phyloP scores from a whole-genome alignment of 2,797 vertebrate genomes.

The Lagorchestes hirsutus region DNA sequence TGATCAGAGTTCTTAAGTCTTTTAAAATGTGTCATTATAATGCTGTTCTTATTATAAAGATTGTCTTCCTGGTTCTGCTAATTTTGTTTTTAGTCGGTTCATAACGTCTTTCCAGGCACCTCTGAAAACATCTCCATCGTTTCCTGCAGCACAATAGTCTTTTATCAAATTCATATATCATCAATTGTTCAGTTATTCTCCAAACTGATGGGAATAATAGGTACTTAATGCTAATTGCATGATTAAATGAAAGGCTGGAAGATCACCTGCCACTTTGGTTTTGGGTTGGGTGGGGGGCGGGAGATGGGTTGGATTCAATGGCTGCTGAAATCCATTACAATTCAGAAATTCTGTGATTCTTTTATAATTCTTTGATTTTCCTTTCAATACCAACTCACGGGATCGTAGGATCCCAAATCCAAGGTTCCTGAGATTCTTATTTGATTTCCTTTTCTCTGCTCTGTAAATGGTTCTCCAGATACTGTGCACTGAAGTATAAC shows the following conservation, averaged over 20 bases:
- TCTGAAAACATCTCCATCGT: background rate
- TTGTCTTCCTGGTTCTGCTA: background rate
- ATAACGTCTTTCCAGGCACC: background rate
- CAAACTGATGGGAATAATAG: background rate
- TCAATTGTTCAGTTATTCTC: background rate
- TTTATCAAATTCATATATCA: background rate
- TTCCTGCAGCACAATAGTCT: background rate
- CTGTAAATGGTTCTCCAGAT: background rate
- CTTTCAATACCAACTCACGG: background rate
- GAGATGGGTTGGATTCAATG: background rate
- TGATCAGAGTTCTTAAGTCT: background rate
- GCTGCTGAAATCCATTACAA: background rate
- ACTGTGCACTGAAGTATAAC: background rate
- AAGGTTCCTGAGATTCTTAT: background rate
- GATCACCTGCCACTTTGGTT: background rate
- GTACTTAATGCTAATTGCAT: background rate
- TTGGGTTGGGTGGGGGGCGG: background rate
- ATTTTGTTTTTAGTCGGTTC: background rate
- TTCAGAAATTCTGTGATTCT: background rate
- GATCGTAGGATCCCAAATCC: background rate
- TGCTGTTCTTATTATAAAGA: background rate
- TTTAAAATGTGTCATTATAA: background rate
- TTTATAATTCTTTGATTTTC: background rate
- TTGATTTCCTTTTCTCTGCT: background rate
- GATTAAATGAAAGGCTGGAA: background rate